A percentile compares a stretch with the other conserved stretches of the same genome.
phyloP scores from a whole-genome alignment of 1,140 invertebrate species.

The Tachypleus tridentatus region DNA sequence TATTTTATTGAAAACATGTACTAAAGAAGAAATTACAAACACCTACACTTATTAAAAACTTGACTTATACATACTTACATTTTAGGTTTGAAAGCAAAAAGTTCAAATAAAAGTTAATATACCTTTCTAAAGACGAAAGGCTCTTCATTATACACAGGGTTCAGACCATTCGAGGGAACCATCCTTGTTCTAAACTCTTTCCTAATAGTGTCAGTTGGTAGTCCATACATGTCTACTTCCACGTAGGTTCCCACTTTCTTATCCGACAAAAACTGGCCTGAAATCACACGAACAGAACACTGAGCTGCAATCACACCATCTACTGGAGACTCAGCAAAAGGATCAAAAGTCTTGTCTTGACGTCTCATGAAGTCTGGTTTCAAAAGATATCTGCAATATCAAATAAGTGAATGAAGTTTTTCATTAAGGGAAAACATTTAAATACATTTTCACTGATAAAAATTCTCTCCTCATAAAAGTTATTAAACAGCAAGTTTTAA shows the following conservation, averaged over 20 bases:
- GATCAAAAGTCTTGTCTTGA: slow-evolving; percentile 92
- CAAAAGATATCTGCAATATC: slow-evolving; percentile 82
- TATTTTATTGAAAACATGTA: too few relatives aligned
- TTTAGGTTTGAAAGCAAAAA: too few relatives aligned
- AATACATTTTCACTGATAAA: too few relatives aligned
- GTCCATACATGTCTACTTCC: slow-evolving; percentile 99
- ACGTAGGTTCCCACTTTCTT: slow-evolving; percentile 98
- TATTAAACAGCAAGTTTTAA: too few relatives aligned
- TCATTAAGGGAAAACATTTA: too few relatives aligned
- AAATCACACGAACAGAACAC: slow-evolving; percentile 95
- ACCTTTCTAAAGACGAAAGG: slow-evolving; percentile 96
- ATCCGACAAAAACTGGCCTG: slow-evolving; percentile 98
- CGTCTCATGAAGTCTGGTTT: slow-evolving; percentile 99
- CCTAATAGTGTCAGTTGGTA: slow-evolving; percentile 96
- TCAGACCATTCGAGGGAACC: slow-evolving; percentile 92
- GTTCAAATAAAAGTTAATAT: slow-evolving; percentile 4
- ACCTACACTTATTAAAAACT: too few relatives aligned
- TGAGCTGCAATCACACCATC: slow-evolving; percentile 99
- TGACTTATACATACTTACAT: too few relatives aligned
- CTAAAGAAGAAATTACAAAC: too few relatives aligned
- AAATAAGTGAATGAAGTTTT: too few relatives aligned
- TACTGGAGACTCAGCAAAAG: slow-evolving; percentile 97
- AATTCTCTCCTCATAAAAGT: too few relatives aligned
- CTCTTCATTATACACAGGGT: slow-evolving; percentile 97
- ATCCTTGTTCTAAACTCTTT: slow-evolving; percentile 94